Conservation (phyloP, 2,797 vertebrate species). For the Silurus aristotelis region DNA sequence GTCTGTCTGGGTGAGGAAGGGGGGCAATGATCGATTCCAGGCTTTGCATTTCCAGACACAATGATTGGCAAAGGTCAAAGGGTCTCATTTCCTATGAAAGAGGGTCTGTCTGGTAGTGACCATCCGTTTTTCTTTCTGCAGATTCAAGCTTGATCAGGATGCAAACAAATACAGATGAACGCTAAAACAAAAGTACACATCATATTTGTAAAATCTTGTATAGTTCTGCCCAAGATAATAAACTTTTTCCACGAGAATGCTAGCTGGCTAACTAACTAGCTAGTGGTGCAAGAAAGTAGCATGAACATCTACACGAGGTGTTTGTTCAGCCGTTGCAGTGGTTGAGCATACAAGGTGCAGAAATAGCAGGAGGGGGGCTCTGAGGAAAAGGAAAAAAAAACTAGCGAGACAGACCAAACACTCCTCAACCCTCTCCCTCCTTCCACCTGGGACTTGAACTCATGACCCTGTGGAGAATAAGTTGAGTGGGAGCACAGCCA, state of each 20-base stretch:
- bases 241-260: not conserved
- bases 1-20: conserved; percentile 62
- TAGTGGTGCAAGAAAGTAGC: not conserved
- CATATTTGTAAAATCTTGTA: not conserved
- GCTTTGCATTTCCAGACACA: conserved; percentile 72
- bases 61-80: conserved; percentile 74
- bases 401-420: conserved; percentile 40
- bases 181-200: conserved; percentile 10
- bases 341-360: conserved; percentile 47
- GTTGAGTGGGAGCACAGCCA: conserved; percentile 70
- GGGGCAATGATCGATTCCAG: conserved; percentile 76
- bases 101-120: conserved; percentile 57
- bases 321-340: conserved; percentile 46
- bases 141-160: conserved; percentile 14
- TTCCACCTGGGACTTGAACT: conserved; percentile 77
- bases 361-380: conserved; percentile 41
- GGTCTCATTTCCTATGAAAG: conserved; percentile 75
- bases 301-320: not conserved
- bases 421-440: conserved; percentile 55
- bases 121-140: conserved; percentile 54
- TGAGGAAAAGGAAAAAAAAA: conserved; percentile 30
- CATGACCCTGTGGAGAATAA: conserved; percentile 74
- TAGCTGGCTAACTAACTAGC: not conserved
- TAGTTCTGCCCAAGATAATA: not conserved
- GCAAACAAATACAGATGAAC: conserved; percentile 19